Conservation (phyloP, 2,797 vertebrate genomes). For the Cossypha caffra region DNA sequence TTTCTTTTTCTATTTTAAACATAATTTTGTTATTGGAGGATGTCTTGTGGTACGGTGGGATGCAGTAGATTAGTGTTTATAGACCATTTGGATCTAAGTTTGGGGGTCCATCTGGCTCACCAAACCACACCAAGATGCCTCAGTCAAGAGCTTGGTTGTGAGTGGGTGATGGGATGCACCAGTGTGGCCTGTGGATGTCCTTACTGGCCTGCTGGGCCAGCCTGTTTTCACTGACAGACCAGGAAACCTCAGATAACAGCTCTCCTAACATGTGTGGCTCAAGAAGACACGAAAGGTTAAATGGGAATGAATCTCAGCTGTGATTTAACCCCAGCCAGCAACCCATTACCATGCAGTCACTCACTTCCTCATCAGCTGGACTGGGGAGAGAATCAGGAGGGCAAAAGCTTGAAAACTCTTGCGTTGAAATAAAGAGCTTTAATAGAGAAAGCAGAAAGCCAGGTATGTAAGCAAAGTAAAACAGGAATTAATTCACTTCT, state of each 20-base stretch:
- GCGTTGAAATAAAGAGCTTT: background rate
- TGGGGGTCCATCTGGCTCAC: background rate
- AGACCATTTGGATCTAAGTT: background rate
- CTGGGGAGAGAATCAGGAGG: accelerated
- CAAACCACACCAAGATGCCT: background rate
- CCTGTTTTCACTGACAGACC: background rate
- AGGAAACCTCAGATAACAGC: background rate
- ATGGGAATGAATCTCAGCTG: background rate
- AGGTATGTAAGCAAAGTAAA: background rate
- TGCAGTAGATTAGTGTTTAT: background rate
- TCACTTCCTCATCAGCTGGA: background rate
- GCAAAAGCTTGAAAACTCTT: background rate
- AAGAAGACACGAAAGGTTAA: background rate
- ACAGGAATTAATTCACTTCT: background rate
- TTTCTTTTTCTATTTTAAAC: background rate
- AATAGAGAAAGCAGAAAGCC: background rate
- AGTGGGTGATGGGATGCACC: background rate
- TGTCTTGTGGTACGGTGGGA: background rate
- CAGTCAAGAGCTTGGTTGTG: background rate
- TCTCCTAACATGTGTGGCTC: background rate
- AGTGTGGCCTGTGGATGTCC: background rate
- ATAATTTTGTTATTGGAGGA: background rate
- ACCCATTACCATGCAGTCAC: accelerated
- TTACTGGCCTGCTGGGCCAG: background rate
- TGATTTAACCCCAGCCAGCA: background rate